Percentiles rank a stretch among this genome's conserved stretches.
phyloP scores from a whole-genome alignment of 2,113 vertebrate genomes.

The Regulus satrapa region DNA sequence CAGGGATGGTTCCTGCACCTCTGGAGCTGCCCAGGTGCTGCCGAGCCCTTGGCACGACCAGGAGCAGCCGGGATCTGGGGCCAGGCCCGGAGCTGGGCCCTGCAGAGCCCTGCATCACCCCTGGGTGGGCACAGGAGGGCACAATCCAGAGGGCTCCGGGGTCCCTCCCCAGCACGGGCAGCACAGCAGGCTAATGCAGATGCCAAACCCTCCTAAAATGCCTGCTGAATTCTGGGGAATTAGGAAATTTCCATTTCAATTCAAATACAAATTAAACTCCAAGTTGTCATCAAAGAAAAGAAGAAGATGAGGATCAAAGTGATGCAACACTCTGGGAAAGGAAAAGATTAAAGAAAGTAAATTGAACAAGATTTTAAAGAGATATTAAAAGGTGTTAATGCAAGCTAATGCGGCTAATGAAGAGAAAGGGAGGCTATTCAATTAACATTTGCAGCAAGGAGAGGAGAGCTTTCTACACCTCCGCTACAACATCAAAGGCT shows the following conservation, averaged over 20 bases:
- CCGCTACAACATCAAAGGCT: slow-evolving; percentile 76
- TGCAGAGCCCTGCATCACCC: background rate
- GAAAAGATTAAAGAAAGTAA: slow-evolving; percentile 84
- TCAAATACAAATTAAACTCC: slow-evolving; percentile 79
- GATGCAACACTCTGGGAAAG: slow-evolving; percentile 71
- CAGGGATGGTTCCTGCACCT: background rate
- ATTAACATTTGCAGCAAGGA: slow-evolving; percentile 72
- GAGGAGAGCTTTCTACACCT: slow-evolving; percentile 74
- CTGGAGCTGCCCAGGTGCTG: background rate
- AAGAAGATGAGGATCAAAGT: slow-evolving; percentile 79
- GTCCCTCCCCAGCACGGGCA: background rate
- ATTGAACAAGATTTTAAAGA: slow-evolving; percentile 79
- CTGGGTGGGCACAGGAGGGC: rapidly evolving
- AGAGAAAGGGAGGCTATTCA: slow-evolving; percentile 74
- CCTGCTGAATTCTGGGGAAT: slow-evolving; percentile 49
- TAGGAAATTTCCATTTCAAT: slow-evolving; percentile 80
- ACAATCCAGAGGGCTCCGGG: rapidly evolving
- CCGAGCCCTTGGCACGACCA: background rate
- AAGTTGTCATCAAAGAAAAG: slow-evolving; percentile 77
- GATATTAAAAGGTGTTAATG: slow-evolving; percentile 86
- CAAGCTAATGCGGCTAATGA: slow-evolving; percentile 78
- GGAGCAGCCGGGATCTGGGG: background rate
- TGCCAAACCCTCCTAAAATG: background rate
- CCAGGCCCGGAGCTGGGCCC: background rate
- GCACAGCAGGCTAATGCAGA: background rate